These are phyloP conservation scores for Tamandua tetradactyla DNA, from an alignment of 2,797 vertebrate species.

Conservation along the genomic window DNA sequence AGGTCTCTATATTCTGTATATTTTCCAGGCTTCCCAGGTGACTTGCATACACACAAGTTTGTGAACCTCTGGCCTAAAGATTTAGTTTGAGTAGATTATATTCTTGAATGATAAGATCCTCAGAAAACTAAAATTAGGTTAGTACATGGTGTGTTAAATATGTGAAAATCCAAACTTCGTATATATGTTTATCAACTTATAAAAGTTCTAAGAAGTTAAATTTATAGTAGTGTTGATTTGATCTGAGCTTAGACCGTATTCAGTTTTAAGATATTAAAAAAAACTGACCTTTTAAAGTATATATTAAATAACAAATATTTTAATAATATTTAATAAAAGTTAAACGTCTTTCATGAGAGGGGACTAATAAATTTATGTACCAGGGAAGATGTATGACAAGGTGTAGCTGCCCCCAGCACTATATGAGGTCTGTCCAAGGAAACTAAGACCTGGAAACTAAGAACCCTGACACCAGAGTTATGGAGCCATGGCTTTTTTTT, in stretches of 20 bases:
- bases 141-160: neutral
- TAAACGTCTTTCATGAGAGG: constrained; percentile 2
- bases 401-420: neutral
- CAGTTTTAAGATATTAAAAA: no score
- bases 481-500: neutral
- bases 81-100: constrained; percentile 41
- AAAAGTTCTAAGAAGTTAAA: constrained; percentile 37
- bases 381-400: neutral
- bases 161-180: neutral
- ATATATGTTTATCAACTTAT: constrained; percentile 30
- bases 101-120: constrained; percentile 21
- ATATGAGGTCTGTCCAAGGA: neutral
- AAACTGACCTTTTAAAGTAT: no score
- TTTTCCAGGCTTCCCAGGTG: constrained; percentile 36
- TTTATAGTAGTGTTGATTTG: constrained; percentile 26
- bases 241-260: constrained; percentile 21
- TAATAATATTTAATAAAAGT: no score
- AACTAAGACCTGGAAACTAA: neutral
- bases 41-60: constrained; percentile 42
- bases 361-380: neutral
- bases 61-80: constrained; percentile 33
- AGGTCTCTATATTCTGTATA: constrained; percentile 42
- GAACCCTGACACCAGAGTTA: constrained; percentile 1
- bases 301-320: no score
- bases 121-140: constrained; percentile 22